Evolutionary conservation across 1,140 invertebrate species (phyloP), one percentile per base, ranked within the genome.

Genomic region (Drosophila pruinosa): DNA sequence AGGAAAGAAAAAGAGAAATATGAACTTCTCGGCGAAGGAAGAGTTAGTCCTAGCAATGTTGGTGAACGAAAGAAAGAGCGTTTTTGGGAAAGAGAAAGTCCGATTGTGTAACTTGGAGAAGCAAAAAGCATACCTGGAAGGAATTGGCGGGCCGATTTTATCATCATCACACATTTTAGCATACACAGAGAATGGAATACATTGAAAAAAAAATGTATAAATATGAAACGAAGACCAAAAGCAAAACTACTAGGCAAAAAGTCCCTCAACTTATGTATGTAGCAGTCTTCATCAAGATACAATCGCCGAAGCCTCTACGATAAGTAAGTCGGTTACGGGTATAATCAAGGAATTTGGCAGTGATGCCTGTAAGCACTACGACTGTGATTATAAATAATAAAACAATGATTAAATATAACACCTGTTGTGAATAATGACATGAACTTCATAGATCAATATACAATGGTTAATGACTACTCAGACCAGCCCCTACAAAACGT

Each of bases 11-110:
- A 70, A 41, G 1, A 39, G 57, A 19, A 22, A 38, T 3, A 74
- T 53, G 61, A 75, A 75, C 14, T 76, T 75, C 3, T 38, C 45
- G 1, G 28, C 31, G 0, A 52, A 70, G 6, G 72, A 76, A 24
- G 64, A 75, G n/a, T 7, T 24, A 8, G 47, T 56, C 4, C 64
- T 75, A 1, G 43, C 67, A 8, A 24, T 59, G 7, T 22, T 76
- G 0, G 43, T 41, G 0, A 45, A 59, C 3, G 72, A 75, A 22
- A 34, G 38, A 4, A 48, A 48, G 24, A 39, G 15, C 10, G 43
- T 76, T 2, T n/a, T 21, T 76, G 1, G 52, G 62, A 21, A 70
- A 58, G 0, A 50, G 59, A 26, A 74, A 61, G 10, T 48, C 14
- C 0, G 73, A 75, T 31, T 43, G 43, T 1, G 57, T 36, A 3